Conservation (phyloP, 2,797 vertebrate genomes). For the Alcedo atthis region DNA sequence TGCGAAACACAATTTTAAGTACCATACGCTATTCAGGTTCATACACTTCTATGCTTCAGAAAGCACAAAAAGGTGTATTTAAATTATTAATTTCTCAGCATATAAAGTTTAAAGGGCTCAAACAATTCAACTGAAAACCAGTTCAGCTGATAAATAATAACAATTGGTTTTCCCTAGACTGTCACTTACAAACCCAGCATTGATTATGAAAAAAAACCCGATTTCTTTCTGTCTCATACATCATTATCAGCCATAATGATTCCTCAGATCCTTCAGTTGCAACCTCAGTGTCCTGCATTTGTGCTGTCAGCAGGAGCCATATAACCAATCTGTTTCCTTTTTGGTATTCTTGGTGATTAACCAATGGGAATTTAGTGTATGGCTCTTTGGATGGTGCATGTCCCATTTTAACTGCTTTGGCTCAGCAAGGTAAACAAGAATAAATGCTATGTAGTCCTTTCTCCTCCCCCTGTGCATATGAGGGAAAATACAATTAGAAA, state of each 20-base stretch:
- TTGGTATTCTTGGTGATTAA: neutral
- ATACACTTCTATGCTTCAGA: constrained; percentile 29
- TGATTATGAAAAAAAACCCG: neutral
- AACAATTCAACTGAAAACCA: constrained; percentile 7
- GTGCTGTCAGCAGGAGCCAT: neutral
- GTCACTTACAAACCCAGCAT: neutral
- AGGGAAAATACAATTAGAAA: neutral
- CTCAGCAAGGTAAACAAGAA: neutral
- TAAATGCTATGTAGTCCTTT: neutral
- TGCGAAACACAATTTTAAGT: constrained; percentile 32
- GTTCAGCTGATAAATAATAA: neutral
- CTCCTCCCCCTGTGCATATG: neutral
- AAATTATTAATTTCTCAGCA: constrained; percentile 41
- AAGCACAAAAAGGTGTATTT: neutral
- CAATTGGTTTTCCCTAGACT: constrained; percentile 1
- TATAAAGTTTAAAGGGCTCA: neutral
- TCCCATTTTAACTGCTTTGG: neutral
- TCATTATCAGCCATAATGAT: neutral
- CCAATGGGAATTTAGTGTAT: rapidly evolving
- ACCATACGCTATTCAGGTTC: neutral
- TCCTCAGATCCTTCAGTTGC: neutral
- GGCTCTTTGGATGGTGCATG: neutral
- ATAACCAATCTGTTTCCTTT: neutral
- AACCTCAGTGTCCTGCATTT: neutral
- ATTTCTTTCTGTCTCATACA: neutral